Evolutionary conservation across 2,113 vertebrate species (phyloP).

Genomic region (Origma solitaria): DNA sequence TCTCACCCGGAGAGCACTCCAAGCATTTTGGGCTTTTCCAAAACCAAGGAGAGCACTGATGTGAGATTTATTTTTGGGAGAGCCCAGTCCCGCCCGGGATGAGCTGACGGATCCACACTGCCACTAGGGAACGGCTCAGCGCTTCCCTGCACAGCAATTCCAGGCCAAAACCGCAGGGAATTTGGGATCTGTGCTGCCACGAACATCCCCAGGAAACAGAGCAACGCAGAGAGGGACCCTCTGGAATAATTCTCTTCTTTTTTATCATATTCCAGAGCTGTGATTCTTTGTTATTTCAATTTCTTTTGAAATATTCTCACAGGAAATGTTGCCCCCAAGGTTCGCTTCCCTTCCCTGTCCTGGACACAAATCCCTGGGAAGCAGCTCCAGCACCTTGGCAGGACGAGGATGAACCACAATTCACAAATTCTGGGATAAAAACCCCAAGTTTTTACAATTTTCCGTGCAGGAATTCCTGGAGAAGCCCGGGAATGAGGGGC

Average conservation of each 20-base stretch:
- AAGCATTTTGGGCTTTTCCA: background rate
- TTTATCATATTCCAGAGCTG: background rate
- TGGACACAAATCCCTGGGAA: background rate
- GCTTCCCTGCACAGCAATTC: background rate
- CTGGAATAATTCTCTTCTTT: background rate
- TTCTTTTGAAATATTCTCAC: background rate
- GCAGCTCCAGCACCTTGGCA: fast-evolving
- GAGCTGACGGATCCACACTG: fast-evolving
- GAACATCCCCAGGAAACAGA: background rate
- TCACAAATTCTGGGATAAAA: background rate
- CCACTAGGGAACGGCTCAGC: background rate
- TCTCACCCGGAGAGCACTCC: background rate
- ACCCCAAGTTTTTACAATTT: background rate
- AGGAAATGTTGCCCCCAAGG: background rate
- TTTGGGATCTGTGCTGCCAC: background rate
- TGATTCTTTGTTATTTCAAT: fast-evolving
- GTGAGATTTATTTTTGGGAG: background rate
- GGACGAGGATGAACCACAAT: fast-evolving
- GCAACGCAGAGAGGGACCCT: background rate
- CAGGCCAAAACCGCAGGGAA: background rate
- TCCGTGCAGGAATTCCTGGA: background rate
- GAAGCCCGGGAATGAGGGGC: background rate
- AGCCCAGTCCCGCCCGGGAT: background rate
- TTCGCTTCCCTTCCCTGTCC: background rate
- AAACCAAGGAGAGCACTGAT: fast-evolving